Percentiles rank a stretch among this genome's conserved stretches.
These are phyloP conservation scores for Callipepla squamata DNA, from an alignment of 2,113 vertebrate genomes.

Conservation along the genomic window DNA sequence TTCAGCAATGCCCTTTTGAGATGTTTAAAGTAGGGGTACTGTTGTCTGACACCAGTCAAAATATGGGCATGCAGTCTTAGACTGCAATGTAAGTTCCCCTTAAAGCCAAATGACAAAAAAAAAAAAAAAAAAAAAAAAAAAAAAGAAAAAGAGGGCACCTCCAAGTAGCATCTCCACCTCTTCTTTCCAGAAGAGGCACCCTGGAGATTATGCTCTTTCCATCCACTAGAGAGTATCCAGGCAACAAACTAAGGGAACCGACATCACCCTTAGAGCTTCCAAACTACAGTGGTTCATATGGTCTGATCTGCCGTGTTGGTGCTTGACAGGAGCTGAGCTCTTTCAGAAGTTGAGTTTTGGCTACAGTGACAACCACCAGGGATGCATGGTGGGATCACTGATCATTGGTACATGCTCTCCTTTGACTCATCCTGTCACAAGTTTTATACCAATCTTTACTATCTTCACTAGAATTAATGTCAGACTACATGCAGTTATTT, in stretches of 20 bases:
- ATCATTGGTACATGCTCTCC: neutral
- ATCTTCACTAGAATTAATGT: neutral
- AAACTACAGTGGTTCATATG: neutral
- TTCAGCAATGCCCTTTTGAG: neutral
- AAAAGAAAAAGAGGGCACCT: neutral
- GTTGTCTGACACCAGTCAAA: neutral
- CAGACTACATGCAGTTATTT: neutral
- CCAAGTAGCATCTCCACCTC: neutral
- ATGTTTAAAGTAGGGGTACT: neutral
- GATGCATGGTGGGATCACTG: fast-evolving
- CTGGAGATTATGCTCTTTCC: neutral
- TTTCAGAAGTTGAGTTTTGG: neutral
- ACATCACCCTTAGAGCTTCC: neutral
- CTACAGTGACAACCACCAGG: neutral
- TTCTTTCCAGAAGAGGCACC: neutral
- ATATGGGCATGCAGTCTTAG: neutral
- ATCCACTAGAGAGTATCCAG: neutral
- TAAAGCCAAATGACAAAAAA: neutral
- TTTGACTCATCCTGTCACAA: neutral
- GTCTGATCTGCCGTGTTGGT: fast-evolving
- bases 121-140: neutral
- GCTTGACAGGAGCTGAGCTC: neutral
- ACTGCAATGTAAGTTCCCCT: neutral
- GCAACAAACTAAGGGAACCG: neutral
- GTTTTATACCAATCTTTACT: neutral